Conservation (phyloP, 2,113 vertebrate genomes). For the Eublepharis macularius region DNA sequence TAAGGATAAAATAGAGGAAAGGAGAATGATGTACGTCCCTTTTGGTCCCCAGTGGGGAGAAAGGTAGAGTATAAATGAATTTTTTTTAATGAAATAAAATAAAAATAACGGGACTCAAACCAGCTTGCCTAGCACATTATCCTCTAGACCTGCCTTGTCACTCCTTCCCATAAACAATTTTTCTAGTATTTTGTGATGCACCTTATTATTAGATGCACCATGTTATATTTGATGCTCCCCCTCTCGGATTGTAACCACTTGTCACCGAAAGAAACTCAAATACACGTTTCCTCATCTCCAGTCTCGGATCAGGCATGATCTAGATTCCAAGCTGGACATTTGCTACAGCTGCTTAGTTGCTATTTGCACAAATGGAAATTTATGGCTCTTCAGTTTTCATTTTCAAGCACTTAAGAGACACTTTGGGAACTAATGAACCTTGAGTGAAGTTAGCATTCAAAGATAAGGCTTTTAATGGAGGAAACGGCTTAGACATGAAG, state of each 20-base stretch:
- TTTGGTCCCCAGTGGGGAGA: too few species aligned
- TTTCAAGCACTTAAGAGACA: neutral
- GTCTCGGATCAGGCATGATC: neutral
- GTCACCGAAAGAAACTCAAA: neutral
- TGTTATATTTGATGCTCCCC: neutral
- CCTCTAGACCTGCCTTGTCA: too few species aligned
- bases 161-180: too few species aligned
- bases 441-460: constrained; percentile 8
- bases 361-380: constrained; percentile 26
- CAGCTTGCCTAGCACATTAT: neutral
- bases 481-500: neutral
- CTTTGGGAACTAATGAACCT: constrained; percentile 24
- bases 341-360: neutral
- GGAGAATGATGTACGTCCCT: too few species aligned
- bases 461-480: constrained; percentile 12
- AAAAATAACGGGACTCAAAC: neutral
- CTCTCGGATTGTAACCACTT: neutral
- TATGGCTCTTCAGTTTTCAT: neutral
- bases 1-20: too few species aligned
- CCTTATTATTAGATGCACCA: too few species aligned
- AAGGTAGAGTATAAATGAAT: too few species aligned
- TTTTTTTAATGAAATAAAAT: too few species aligned
- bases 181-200: too few species aligned
- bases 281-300: neutral
- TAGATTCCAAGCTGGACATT: neutral